Base-by-base conservation (phyloP, 30 jellyfish, hydroid and myxozoan species). In the Pelagia noctiluca region DNA sequence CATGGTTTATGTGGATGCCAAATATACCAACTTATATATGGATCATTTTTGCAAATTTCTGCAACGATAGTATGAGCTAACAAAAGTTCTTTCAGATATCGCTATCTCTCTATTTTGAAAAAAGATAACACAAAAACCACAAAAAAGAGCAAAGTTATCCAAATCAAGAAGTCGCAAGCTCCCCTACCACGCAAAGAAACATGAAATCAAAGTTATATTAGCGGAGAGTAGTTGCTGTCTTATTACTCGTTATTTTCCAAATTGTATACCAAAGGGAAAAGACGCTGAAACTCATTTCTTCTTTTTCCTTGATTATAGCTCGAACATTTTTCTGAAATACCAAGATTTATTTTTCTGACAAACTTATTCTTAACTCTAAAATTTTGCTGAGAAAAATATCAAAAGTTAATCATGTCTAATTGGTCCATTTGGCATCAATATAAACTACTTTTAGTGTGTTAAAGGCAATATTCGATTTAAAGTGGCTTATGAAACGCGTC, bases 381-480 rank as follows among this genome's bases (percentile, higher is more conserved):
- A 42, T 60, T n/a, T 26, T n/a, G 72, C 23, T 60, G 72, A 60
- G 72, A 26, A 4, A 8, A 60, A 22, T 60, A 8, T n/a, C 34
- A 60, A n/a, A 22, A n/a, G 21, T 26, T n/a, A 60, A 60, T 24
- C 72, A 10, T 26, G 8, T 8, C 34, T n/a, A 67, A 26, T 24
- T 19, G 72, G 36, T 36, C 63, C 23, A n/a, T 67, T 42, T 42
- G 57, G 57, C 57, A 42, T 42, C 57, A 42, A 42, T 42, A 42
- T 42, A 42, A 42, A 42, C 57, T 42, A 42, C 57, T 42, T 42
- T 42, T 42, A 16, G 57, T 16, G 16, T 42, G 57, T 42, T 42
- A 8, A 42, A 42, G 57, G 57, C 16, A 42, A 42, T 42, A 42
- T 42, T 42, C 16, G 57, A 42, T 42, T 42, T 42, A 42, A 5